Conservation (phyloP, 2,113 vertebrate species). For the Chamaea fasciata region DNA sequence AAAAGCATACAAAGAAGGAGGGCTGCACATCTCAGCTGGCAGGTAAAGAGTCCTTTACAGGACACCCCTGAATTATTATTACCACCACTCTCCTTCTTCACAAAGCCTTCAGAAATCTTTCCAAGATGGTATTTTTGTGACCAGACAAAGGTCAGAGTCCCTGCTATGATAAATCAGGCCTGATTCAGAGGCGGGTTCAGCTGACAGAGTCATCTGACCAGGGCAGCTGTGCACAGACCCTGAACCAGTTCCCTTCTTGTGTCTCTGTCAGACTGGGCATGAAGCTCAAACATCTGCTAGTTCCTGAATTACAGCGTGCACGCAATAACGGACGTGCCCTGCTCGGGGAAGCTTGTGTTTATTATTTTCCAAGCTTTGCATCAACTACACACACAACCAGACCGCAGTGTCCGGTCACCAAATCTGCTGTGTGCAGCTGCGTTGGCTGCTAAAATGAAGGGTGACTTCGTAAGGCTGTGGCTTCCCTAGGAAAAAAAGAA, state of each 20-base stretch:
- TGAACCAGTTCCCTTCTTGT: constrained; percentile 61
- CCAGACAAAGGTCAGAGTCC: constrained; percentile 56
- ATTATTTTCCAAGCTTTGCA: constrained; percentile 60
- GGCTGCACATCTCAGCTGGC: background rate
- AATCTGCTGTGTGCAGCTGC: constrained; percentile 40
- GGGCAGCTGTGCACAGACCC: constrained; percentile 73
- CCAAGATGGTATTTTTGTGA: constrained; percentile 52
- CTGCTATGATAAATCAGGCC: constrained; percentile 64
- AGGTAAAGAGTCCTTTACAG: background rate
- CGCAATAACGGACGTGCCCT: background rate
- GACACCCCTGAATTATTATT: background rate
- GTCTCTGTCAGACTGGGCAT: constrained; percentile 58
- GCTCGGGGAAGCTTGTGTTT: background rate
- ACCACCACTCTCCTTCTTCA: background rate
- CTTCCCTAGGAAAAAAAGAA: background rate
- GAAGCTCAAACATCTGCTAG: constrained; percentile 79
- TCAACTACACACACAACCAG: constrained; percentile 4
- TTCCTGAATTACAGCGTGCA: constrained; percentile 65
- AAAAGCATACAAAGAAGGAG: background rate
- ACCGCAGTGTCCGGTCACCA: background rate
- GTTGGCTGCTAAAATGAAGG: background rate
- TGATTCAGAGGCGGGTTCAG: constrained; percentile 69
- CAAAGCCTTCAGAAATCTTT: constrained; percentile 54
- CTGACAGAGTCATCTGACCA: constrained; percentile 76
- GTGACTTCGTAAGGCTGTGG: constrained; percentile 5